These are phyloP conservation scores for Platysteira castanea DNA, from an alignment of 2,113 vertebrate genomes.

Conservation along the genomic window DNA sequence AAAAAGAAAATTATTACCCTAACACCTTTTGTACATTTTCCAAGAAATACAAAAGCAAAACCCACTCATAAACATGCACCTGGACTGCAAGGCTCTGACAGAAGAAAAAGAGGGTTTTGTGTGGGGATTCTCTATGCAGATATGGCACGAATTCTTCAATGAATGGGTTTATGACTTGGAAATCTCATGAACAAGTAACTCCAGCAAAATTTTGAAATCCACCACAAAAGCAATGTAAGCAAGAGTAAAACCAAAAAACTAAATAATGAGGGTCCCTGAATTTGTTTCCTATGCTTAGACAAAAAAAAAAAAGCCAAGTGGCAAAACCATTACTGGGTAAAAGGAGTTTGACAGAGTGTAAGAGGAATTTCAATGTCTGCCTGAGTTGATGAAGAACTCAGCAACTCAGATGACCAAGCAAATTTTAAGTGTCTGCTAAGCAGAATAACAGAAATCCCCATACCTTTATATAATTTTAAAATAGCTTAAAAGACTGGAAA, in stretches of 20 bases:
- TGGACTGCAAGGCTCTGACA: background rate
- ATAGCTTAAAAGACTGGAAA: background rate
- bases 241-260: background rate
- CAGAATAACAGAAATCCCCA: background rate
- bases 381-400: background rate
- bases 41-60: constrained; percentile 19
- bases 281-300: background rate
- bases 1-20: background rate
- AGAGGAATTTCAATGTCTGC: background rate
- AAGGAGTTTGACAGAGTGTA: background rate
- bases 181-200: background rate
- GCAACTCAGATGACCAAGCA: background rate
- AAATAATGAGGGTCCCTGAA: background rate
- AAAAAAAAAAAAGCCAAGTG: background rate
- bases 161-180: background rate
- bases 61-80: background rate
- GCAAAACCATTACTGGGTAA: background rate
- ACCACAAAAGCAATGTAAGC: background rate
- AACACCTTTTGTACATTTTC: background rate
- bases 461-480: background rate
- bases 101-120: background rate
- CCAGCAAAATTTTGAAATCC: background rate
- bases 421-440: background rate
- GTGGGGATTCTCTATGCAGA: background rate
- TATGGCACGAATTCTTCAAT: background rate